Percentiles rank a stretch among this genome's conserved stretches.
Evolutionary conservation across 2,797 vertebrate species (phyloP).

Genomic region (Sphenodon punctatus): DNA sequence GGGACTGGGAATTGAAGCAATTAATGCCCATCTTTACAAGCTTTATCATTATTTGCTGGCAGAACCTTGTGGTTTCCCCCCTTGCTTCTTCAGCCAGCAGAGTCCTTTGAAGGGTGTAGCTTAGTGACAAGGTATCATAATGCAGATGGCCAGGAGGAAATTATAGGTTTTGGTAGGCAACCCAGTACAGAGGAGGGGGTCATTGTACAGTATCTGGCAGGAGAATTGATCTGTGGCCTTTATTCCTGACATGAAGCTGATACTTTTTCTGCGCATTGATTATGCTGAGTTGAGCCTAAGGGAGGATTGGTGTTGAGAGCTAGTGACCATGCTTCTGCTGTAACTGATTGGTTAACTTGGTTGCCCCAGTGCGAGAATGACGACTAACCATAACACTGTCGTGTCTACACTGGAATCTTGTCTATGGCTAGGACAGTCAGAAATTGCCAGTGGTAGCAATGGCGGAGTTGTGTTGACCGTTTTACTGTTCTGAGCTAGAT

Average conservation of each 20-base stretch:
- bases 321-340: neutral
- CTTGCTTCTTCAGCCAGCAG: neutral
- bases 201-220: rapidly evolving
- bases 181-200: too few species aligned
- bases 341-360: neutral
- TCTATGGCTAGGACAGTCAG: neutral
- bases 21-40: neutral
- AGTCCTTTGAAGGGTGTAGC: neutral
- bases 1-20: neutral
- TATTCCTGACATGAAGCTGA: rapidly evolving
- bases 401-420: neutral
- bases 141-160: conserved; percentile 5
- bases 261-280: neutral
- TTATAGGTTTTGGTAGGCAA: too few species aligned
- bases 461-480: neutral
- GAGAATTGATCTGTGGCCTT: neutral
- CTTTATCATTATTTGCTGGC: neutral
- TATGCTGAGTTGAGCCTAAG: neutral
- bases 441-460: neutral
- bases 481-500: too few species aligned
- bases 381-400: neutral
- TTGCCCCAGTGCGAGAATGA: neutral
- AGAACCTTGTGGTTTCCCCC: neutral
- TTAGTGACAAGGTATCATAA: neutral
- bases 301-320: neutral